A percentile compares a stretch with the other conserved stretches of the same genome.
phyloP scores from a whole-genome alignment of 2,113 vertebrate species.

The Cervus canadensis region DNA sequence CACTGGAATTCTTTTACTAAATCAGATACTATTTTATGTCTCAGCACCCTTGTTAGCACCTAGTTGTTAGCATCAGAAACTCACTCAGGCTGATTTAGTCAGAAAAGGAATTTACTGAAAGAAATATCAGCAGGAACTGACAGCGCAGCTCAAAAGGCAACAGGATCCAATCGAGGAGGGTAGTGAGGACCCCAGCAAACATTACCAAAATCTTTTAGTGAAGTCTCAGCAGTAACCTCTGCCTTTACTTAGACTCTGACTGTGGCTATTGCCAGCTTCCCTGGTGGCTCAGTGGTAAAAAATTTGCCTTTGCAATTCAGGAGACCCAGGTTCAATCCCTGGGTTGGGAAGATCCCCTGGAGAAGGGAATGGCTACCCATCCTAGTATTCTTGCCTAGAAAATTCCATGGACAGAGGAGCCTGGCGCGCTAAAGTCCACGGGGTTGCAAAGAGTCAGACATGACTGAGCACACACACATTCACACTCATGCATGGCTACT shows the following conservation, averaged over 20 bases:
- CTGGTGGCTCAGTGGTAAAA: too few species aligned
- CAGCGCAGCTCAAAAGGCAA: neutral
- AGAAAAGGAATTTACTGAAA: neutral
- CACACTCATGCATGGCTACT: too few species aligned
- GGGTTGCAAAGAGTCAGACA: too few species aligned
- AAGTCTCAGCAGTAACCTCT: too few species aligned
- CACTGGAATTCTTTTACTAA: neutral
- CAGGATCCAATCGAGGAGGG: neutral
- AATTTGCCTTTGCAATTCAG: too few species aligned
- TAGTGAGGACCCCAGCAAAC: neutral
- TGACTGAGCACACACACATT: too few species aligned
- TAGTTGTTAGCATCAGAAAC: neutral
- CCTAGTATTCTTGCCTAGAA: too few species aligned
- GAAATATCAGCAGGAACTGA: neutral
- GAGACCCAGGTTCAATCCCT: too few species aligned
- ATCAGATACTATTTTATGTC: neutral
- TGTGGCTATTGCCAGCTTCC: neutral
- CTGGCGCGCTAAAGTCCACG: accelerated
- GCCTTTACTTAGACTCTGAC: neutral
- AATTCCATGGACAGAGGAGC: too few species aligned
- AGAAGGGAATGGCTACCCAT: too few species aligned
- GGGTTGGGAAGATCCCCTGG: too few species aligned
- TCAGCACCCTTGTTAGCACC: neutral
- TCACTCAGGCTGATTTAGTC: neutral
- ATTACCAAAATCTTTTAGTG: neutral